Conservation (phyloP, 1,140 invertebrate species). For the Whitmania pigra region DNA sequence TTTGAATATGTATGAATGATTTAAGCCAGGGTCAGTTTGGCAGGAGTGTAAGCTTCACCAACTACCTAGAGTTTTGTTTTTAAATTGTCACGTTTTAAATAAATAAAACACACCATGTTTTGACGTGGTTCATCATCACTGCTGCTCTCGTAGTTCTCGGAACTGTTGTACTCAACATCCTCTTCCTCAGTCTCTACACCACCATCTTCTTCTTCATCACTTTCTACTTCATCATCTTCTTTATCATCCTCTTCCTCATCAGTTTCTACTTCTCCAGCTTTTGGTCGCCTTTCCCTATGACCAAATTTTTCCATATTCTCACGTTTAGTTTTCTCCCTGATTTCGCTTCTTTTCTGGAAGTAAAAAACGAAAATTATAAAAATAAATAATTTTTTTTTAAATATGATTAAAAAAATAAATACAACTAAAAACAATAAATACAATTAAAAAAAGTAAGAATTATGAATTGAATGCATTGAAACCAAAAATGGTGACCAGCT, state of each 20-base stretch:
- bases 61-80: not conserved
- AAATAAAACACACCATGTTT: not conserved
- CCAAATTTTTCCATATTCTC: too few species aligned
- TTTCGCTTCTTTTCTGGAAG: not conserved
- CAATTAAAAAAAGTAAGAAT: not conserved
- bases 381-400: not conserved
- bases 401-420: not conserved
- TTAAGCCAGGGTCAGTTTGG: not conserved
- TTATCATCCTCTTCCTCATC: constrained; percentile 24
- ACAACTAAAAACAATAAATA: not conserved
- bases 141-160: not conserved
- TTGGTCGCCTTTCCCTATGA: too few species aligned
- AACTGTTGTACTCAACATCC: not conserved
- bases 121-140: not conserved
- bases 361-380: not conserved
- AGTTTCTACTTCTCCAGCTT: constrained; percentile 22
- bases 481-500: too few species aligned
- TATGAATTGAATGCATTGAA: not conserved
- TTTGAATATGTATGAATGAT: too few species aligned
- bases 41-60: not conserved
- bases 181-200: not conserved
- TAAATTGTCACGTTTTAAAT: not conserved
- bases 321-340: too few species aligned
- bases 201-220: not conserved
- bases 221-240: constrained; percentile 19